Evolutionary conservation across 2,113 vertebrate genomes (phyloP), one percentile per base, ranked within the genome.

Genomic region (Euleptes europaea): DNA sequence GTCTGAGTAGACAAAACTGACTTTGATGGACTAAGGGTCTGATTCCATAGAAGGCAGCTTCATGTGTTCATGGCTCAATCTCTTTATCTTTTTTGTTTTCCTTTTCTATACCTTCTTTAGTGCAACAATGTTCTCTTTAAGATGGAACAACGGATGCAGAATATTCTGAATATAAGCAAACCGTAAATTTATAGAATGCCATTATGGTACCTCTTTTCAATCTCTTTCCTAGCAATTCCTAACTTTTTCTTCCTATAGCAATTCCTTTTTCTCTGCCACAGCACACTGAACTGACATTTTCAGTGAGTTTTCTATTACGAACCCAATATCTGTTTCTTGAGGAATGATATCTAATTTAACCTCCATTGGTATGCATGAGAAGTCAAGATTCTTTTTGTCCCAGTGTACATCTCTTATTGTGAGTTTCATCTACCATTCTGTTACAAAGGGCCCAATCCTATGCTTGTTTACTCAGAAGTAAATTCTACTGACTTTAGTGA

Each of bases 331-430:
- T 74, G 42, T n/a, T 74, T 38, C 60, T 47, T 74, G 42, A 76
- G 72, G 63, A 83, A 74, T 75, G 47, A 49, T 17, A 66, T 67
- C 73, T 66, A 65, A 83, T 83, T 74, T 66, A 75, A 75, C 65
- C 40, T 60, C 35, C n/a, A 33, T 60, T n/a, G 40, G 33, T 60
- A 33, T 51, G 31, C 75, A 47, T 84, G 10, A 23, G 47, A 76
- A 76, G 40, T 66, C 17, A 65, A 40, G 28, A 33, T n/a, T 17
- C 31, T 63, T 71, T 72, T 60, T 47, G 57, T 65, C 82, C n/a
- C 14, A 83, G 14, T 70, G 38, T 35, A 12, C 60, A 83, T 35
- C 31, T 31, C 12, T 44, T 47, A 74, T 35, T 76, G 42, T 75
- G 63, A 67, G 47, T 66, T 84, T 75, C 63, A 67, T 47, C 40